A percentile compares a stretch with the other conserved stretches of the same genome.
These are phyloP conservation scores for Calidris pugnax DNA, from an alignment of 2,113 vertebrate genomes.

Conservation along the genomic window DNA sequence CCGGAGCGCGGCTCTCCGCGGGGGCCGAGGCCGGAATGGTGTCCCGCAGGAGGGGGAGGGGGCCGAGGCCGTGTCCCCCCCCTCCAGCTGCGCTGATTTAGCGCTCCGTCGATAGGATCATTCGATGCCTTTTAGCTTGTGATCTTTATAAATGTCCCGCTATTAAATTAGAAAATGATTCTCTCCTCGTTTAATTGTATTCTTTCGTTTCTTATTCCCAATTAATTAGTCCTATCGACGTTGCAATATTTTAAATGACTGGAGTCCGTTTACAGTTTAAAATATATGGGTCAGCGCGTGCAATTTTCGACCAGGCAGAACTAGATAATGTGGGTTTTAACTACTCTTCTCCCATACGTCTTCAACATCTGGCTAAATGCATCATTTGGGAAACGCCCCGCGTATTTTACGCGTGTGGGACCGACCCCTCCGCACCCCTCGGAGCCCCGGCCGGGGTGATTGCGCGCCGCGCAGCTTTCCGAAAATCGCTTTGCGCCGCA, in stretches of 20 bases:
- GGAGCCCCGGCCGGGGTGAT: not conserved
- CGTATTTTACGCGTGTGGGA: not conserved
- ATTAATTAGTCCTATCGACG: conserved; percentile 87
- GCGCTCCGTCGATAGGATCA: conserved; percentile 78
- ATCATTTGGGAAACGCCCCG: not conserved
- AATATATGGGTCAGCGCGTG: conserved; percentile 77
- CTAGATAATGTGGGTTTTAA: conserved; percentile 78
- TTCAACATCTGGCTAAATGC: conserved; percentile 36
- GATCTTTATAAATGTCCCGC: conserved; percentile 85
- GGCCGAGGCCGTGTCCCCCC: not conserved
- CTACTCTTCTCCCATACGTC: conserved; percentile 73
- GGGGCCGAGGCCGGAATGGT: not conserved
- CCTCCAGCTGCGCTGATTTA: conserved; percentile 69
- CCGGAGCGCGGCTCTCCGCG: not conserved
- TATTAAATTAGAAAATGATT: conserved; percentile 89
- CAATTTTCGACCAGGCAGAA: conserved; percentile 66
- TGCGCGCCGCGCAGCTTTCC: not conserved
- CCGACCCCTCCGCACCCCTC: not conserved
- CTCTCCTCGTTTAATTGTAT: conserved; percentile 87
- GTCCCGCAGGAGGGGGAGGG: not conserved
- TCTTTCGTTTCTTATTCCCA: conserved; percentile 84
- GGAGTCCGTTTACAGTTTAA: conserved; percentile 80
- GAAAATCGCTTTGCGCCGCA: not conserved
- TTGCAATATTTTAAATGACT: conserved; percentile 84
- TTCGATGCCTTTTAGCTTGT: conserved; percentile 81